Evolutionary conservation across 1,140 invertebrate genomes (phyloP), one percentile per base, ranked within the genome.

Genomic region (Sarcophaga peregrina): DNA sequence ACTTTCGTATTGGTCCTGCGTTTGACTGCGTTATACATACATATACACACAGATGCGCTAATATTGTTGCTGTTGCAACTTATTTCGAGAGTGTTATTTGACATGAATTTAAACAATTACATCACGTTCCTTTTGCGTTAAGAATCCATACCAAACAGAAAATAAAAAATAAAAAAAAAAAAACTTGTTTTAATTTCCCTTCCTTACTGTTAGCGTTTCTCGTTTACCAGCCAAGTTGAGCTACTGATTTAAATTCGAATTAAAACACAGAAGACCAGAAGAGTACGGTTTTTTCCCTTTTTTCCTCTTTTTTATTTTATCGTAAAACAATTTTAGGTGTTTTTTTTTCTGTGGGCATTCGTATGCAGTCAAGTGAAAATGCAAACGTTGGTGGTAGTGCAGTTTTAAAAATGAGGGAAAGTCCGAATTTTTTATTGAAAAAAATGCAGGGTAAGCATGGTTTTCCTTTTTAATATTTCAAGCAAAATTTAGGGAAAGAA

Each of bases 81-180:
- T 25, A 6, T 6, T 8, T 72, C 62, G 20, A 7, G 17, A 52
- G 47, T 78, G 47, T 15, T 78, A 52, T 78, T 52, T 78, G 46
- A 78, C 75, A 50, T 78, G 75, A 78, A 50, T 78, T 78, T 52
- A 20, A 78, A 78, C 75, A 78, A 78, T 78, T 50, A 78, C 75
- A 78, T 78, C 75, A 78, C 75, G 17, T 78, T 78, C 47, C 17
- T 68, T 25, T 68, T 58, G 54, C 54, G 13, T 20, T 68, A 68
- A 68, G 62, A 37, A 37, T 37, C 25, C 25, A 37, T 37, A 2
- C 25, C 25, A 37, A n/a, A 37, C 25, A 37, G 4, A 37, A 37
- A 1, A 37, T 4, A 37, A 37, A 37, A 37, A 37, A 37, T 4
- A 1, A 2, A n/a, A 68, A 13, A 58, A 58, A 58, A n/a, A 68